These are phyloP conservation scores for Gnathonemus longibarbis DNA, from an alignment of 2,113 vertebrate species.

Conservation along the genomic window DNA sequence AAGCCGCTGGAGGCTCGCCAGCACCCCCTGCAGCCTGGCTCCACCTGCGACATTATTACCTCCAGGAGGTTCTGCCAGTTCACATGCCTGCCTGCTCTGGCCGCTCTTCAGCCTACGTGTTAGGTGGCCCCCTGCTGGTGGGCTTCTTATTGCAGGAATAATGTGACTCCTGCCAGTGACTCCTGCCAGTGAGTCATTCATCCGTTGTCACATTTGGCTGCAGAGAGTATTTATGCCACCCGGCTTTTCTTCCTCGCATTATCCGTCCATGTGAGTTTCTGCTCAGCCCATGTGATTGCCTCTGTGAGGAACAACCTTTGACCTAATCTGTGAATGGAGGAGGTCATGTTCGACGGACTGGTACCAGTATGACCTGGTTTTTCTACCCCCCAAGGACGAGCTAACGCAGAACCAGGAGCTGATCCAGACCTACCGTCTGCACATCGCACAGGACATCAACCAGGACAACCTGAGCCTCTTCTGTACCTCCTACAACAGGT, in stretches of 20 bases:
- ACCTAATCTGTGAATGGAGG: neutral
- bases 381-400: constrained; percentile 70
- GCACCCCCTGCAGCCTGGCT: neutral
- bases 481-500: constrained; percentile 88
- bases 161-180: neutral
- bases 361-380: neutral
- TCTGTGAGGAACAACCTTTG: neutral
- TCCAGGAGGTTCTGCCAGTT: neutral
- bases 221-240: neutral
- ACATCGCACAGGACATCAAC: constrained; percentile 94
- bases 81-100: neutral
- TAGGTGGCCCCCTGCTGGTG: neutral
- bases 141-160: neutral
- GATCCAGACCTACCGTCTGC: constrained; percentile 91
- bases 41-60: neutral
- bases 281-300: neutral
- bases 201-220: neutral
- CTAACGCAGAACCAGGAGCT: constrained; percentile 87
- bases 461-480: constrained; percentile 92
- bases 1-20: neutral
- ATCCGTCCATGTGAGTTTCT: neutral
- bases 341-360: neutral
- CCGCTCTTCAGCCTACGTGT: neutral
- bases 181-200: neutral
- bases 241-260: neutral